Evolutionary conservation across 2,797 vertebrate genomes (phyloP).

Genomic region (Onychomys leucogaster): DNA sequence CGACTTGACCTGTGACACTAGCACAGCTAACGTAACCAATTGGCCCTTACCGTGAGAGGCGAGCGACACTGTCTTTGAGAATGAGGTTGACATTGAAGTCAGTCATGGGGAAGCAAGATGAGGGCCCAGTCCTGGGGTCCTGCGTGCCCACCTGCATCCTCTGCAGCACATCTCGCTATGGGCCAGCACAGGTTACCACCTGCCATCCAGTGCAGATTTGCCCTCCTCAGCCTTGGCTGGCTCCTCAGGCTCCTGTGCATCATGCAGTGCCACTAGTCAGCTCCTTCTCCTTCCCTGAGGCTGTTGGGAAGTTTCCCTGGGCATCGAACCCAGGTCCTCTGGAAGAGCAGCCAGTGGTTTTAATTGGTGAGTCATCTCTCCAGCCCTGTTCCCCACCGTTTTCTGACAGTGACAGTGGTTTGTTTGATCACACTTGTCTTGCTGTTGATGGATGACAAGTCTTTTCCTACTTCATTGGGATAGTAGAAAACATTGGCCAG

Average conservation of each 20-base stretch:
- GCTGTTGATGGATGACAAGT: neutral
- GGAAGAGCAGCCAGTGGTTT: neutral
- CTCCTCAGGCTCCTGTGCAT: neutral
- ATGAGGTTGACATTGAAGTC: neutral
- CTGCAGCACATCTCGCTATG: too few relatives aligned
- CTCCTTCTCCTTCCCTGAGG: neutral
- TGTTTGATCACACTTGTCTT: neutral
- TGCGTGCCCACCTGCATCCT: neutral
- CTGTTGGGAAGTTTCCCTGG: neutral
- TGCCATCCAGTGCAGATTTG: neutral
- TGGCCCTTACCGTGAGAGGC: neutral
- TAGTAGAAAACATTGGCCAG: neutral
- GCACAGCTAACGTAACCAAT: neutral
- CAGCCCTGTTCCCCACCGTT: neutral
- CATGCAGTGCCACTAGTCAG: neutral
- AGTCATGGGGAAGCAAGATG: too few relatives aligned
- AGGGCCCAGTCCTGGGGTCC: neutral
- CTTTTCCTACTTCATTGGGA: neutral
- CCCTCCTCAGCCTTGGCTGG: neutral
- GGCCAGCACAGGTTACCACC: neutral
- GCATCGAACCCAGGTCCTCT: neutral
- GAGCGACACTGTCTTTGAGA: neutral
- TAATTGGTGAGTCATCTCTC: neutral
- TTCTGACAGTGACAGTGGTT: neutral
- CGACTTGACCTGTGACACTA: neutral